Conservation (phyloP, 2,888 invertebrate genomes). For the Watsonalla binaria region DNA sequence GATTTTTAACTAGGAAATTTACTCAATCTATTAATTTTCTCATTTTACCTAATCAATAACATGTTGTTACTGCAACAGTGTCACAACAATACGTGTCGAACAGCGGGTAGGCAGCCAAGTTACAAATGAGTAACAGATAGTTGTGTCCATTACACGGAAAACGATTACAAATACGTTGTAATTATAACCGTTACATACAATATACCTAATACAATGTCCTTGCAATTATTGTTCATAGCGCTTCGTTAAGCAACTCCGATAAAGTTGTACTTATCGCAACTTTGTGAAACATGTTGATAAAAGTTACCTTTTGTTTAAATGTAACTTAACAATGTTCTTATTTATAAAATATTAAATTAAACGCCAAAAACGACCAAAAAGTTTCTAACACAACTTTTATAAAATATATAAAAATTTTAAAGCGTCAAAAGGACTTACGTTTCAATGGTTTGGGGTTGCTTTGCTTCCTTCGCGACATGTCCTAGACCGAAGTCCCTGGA, state of each 20-base stretch:
- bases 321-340: too few relatives aligned
- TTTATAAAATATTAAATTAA: background rate
- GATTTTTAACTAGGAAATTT: too few relatives aligned
- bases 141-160: background rate
- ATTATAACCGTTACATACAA: background rate
- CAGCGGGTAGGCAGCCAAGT: background rate
- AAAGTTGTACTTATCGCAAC: too few relatives aligned
- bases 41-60: too few relatives aligned
- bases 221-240: background rate
- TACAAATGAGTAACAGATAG: background rate
- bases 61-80: background rate
- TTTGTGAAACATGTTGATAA: too few relatives aligned
- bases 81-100: background rate
- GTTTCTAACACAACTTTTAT: background rate
- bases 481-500: slow-evolving; percentile 53
- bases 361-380: background rate
- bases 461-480: slow-evolving; percentile 96
- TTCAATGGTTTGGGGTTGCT: slow-evolving; percentile 97
- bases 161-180: background rate
- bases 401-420: background rate
- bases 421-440: slow-evolving; percentile 84
- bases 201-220: background rate
- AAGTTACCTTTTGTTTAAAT: too few relatives aligned
- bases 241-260: too few relatives aligned
- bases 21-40: too few relatives aligned